Conservation (phyloP, 2,113 vertebrate species). For the Marmota flaviventris region DNA sequence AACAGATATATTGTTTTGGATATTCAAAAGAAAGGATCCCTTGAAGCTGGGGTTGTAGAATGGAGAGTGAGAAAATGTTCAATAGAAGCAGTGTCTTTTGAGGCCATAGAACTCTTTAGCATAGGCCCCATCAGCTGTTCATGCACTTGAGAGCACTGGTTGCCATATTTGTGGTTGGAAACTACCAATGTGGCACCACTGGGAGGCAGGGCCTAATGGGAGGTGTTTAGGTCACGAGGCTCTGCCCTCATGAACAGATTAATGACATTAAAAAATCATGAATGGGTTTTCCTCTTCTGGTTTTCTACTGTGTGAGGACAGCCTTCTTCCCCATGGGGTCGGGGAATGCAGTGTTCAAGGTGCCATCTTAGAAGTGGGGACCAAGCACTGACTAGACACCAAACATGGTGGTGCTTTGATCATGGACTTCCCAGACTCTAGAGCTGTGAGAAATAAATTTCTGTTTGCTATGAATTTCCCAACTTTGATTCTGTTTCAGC, state of each 20-base stretch:
- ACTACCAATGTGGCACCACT: no score
- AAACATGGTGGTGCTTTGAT: not conserved
- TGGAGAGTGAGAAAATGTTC: not conserved
- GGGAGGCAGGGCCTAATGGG: not conserved
- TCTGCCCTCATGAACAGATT: not conserved
- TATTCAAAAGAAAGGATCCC: not conserved
- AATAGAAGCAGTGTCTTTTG: not conserved
- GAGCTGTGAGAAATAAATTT: not conserved
- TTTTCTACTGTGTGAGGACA: not conserved
- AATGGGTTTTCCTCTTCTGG: not conserved
- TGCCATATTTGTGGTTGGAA: not conserved
- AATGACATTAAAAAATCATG: not conserved
- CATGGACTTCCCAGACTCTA: not conserved
- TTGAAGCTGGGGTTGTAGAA: not conserved
- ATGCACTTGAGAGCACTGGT: not conserved
- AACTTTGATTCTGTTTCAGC: not conserved
- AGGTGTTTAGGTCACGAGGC: not conserved
- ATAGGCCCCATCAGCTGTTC: not conserved
- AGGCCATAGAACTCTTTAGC: not conserved
- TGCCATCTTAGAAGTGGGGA: not conserved
- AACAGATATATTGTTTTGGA: not conserved
- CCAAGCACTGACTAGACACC: not conserved
- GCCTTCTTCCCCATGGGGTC: not conserved
- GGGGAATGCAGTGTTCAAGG: no score
- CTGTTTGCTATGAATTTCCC: not conserved